phyloP scores from a whole-genome alignment of 2,888 invertebrate genomes.

The Drosophila borealis region DNA sequence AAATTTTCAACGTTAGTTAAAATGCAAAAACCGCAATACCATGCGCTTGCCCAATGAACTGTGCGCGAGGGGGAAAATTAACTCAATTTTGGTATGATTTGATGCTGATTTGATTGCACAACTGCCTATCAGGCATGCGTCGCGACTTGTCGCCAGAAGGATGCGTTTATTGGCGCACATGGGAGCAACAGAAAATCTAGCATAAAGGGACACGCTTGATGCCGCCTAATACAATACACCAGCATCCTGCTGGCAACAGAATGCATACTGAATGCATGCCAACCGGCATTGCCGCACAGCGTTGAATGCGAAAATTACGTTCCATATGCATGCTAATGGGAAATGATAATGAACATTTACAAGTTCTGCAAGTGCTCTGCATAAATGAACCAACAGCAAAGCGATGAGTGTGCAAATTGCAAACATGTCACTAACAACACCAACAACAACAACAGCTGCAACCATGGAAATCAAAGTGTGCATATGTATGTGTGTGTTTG shows the following conservation, averaged over 20 bases:
- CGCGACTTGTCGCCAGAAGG: constrained; percentile 23
- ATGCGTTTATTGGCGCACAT: constrained; percentile 23
- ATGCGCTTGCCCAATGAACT: constrained; percentile 69
- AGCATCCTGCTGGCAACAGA: constrained; percentile 1
- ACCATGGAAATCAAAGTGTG: constrained; percentile 2
- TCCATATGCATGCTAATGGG: constrained; percentile 56
- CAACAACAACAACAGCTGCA: constrained; percentile 9
- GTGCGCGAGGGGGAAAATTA: constrained; percentile 60
- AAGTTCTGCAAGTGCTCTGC: constrained; percentile 54
- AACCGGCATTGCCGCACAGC: constrained; percentile 3
- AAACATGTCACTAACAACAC: constrained; percentile 49
- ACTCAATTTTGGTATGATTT: constrained; percentile 74
- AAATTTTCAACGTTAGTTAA: constrained; percentile 66
- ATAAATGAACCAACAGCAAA: constrained; percentile 62
- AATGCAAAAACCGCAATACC: constrained; percentile 63
- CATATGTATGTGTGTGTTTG: too few relatives aligned
- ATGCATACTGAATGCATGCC: not conserved
- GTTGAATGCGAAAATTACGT: constrained; percentile 56
- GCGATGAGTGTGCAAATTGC: constrained; percentile 54
- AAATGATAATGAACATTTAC: constrained; percentile 70
- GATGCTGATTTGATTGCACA: constrained; percentile 74
- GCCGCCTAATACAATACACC: constrained; percentile 28
- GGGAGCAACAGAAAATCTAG: constrained; percentile 28
- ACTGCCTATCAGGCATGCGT: constrained; percentile 30
- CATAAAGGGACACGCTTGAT: constrained; percentile 21